Evolutionary conservation across 2,797 vertebrate genomes (phyloP), one percentile per base, ranked within the genome.

Genomic region (Acipenser transmontanus): DNA sequence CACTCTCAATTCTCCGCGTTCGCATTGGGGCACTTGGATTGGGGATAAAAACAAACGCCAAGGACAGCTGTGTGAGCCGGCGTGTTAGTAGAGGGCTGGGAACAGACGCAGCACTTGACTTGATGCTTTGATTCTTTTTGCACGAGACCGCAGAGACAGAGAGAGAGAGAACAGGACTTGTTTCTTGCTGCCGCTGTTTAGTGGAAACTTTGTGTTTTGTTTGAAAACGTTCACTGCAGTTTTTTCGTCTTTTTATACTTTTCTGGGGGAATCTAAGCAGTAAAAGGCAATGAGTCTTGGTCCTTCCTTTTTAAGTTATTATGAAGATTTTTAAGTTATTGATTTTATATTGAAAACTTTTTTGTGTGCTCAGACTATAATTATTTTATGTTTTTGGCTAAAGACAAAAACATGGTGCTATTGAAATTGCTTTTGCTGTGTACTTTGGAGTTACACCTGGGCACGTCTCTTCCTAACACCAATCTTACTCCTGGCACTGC

Each of bases 141-240:
- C 71, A 68, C 62, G 14, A 64, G 70, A 69, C 61, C 66, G 61
- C 68, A 57, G 63, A 64, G 49, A 77, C 72, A 56, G 66, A 59
- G 69, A 57, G 56, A 50, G 61, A 65, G 63, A 57, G 88, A 88
- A 88, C 86, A 80, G 89, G 88, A 86, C 87, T 87, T 83, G 79
- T 77, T 49, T 11, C 54, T 80, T 82, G 78, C 76, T 66, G 73
- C 71, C 82, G 79, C 82, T 79, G 81, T 83, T 91, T 87, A 90
- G 87, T 84, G 84, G 84, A 88, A 91, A 91, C 86, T 90, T 91
- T 88, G 80, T 81, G 85, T 89, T 88, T 87, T 87, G 85, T 89
- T 89, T 84, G 85, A 78, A 34, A 85, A 89, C 89, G 83, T 89
- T 88, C 82, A 85, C 83, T 78, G 76, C 78, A 66, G 79, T 80